Percentiles rank a stretch among this genome's conserved stretches.
Conservation (phyloP, 2,113 vertebrate genomes). For the Sterrhoptilus dennistouni region DNA sequence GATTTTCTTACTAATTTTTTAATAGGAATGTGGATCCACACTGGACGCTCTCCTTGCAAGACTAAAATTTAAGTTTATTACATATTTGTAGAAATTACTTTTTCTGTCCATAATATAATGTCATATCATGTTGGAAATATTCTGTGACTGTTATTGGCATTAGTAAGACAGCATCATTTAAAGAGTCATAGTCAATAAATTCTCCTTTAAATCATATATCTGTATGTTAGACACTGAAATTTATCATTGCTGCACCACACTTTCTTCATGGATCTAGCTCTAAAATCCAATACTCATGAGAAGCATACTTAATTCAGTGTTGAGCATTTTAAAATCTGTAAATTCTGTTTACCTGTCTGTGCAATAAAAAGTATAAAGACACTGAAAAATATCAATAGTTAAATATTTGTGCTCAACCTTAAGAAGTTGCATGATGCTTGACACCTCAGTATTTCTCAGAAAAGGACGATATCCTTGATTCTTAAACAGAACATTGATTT, state of each 20-base stretch:
- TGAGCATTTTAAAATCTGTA: neutral
- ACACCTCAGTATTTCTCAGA: conserved; percentile 13
- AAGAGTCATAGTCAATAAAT: neutral
- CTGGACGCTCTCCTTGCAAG: neutral
- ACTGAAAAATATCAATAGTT: neutral
- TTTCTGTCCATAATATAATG: neutral
- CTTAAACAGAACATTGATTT: conserved; percentile 14
- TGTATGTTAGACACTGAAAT: neutral
- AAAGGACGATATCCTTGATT: conserved; percentile 27
- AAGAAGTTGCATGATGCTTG: neutral
- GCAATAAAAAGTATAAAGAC: conserved; percentile 25
- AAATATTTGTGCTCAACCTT: neutral
- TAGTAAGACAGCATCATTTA: neutral
- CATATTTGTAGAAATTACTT: neutral
- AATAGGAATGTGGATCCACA: neutral
- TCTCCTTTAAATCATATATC: neutral
- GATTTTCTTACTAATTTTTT: neutral
- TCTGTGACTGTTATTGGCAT: neutral
- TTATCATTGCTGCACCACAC: neutral
- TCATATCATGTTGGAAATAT: neutral
- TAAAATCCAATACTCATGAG: neutral
- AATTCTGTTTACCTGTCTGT: neutral
- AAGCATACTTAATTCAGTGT: neutral
- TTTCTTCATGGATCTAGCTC: neutral
- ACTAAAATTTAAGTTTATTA: neutral